Base-by-base conservation (phyloP, 2,113 vertebrate species). In the Merops nubicus region DNA sequence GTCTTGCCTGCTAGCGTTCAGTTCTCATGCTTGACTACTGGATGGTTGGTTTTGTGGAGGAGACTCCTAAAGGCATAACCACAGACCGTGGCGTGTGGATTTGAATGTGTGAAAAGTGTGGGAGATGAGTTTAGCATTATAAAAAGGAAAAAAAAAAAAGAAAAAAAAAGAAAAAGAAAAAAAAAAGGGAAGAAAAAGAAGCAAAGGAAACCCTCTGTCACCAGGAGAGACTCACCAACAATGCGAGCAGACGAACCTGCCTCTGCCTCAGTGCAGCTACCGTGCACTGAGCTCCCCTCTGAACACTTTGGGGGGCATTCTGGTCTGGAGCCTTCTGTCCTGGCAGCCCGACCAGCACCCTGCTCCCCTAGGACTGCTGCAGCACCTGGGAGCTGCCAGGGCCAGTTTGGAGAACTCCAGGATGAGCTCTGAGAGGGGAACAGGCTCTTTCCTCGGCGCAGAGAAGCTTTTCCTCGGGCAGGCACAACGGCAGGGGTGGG, bases 1-100 rank as follows among this genome's bases (percentile, higher is more conserved):
- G 13, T 29, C 73, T 84, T 84, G 79, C 54, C 72, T 79, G 65
- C 36, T 79, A 17, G 65, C 2, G 4, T 93, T 25, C 19, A 87
- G 87, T 89, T 95, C 87, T 93, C 91, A 43, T 65, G 92, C 45
- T 94, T 94, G 92, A 84, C 96, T 95, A 70, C 88, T 92, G 91
- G 92, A 83, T 76, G 83, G 86, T 67, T 94, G 93, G 11, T 73
- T 88, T 91, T 67, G 60, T 21, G 42, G 82, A 91, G 95, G 89
- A 92, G 45, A 31, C 25, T 74, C 47, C 72, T 80, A 65, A 65
- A 75, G 95, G 92, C 48, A 20, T 51, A 63, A 82, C 26, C 60
- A 89, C 91, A 65, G 95, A 73, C 54, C n/a, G 22, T 63, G 92
- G 81, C 17, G 5, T 15, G 57, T 76, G 87, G 84, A 72, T 28